Conservation (phyloP, 2,797 vertebrate species). For the Clarias laeviceps region DNA sequence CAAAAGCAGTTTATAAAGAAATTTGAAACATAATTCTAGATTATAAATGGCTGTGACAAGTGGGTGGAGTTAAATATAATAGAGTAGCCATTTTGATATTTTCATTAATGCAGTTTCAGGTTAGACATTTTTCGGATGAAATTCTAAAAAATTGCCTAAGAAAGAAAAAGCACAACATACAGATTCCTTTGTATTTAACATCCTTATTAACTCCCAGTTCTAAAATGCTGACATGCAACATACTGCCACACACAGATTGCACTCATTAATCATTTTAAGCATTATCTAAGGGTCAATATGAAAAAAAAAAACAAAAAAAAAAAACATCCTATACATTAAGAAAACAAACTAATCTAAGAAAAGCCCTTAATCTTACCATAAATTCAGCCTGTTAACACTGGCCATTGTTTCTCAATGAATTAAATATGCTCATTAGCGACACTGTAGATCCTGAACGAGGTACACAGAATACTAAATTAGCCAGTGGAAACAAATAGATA, state of each 20-base stretch:
- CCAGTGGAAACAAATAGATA: slow-evolving; percentile 23
- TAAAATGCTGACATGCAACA: slow-evolving; percentile 8
- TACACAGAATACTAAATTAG: slow-evolving; percentile 21
- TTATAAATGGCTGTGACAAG: neutral
- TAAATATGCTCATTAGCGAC: slow-evolving; percentile 14
- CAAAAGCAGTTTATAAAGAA: neutral
- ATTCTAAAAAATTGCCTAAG: slow-evolving; percentile 8
- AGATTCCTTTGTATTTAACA: slow-evolving; percentile 32
- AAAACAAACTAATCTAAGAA: slow-evolving; percentile 6
- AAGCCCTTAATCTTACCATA: slow-evolving; percentile 10
- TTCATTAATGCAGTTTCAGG: neutral
- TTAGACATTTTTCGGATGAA: neutral
- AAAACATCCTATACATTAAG: neutral
- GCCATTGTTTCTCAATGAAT: slow-evolving; percentile 16
- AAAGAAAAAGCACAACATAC: slow-evolving; percentile 20
- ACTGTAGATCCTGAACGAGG: slow-evolving; percentile 1
- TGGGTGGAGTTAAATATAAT: neutral
- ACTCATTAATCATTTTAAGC: slow-evolving; percentile 1
- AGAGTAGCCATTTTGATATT: neutral
- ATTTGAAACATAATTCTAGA: neutral
- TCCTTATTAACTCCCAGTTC: slow-evolving; percentile 11
- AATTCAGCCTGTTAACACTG: slow-evolving; percentile 6
- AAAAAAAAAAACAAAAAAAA: neutral
- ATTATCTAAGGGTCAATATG: neutral
- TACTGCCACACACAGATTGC: slow-evolving; percentile 3